Evolutionary conservation across 2,888 invertebrate species (phyloP), one percentile per base, ranked within the genome.

Genomic region (Pecten maximus): DNA sequence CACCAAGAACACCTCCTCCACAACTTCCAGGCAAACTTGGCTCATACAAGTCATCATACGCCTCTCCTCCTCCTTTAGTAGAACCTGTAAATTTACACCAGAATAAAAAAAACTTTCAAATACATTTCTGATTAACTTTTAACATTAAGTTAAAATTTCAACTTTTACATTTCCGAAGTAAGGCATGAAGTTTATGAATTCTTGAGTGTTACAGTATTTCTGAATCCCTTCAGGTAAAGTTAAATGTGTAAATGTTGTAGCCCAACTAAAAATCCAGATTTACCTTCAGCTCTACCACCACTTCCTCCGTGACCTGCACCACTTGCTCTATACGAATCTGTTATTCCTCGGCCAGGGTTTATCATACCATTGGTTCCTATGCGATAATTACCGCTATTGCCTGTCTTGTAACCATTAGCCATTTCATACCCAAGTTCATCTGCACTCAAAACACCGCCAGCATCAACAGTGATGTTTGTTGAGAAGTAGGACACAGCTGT

Each of bases 301-400:
- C 94, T 94, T 12, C 95, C 95, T 19, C 95, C 95, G 92, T 95
- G 94, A 1, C 95, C 95, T 8, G 94, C 95, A 19, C 95, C 95
- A 23, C 94, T 93, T 28, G 94, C 93, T 10, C 91, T 91, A 4
- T 35, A 88, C 39, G 92, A 88, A 10, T 92, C 91, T n/a, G 92
- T 89, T 12, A 89, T 86, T 19, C 95, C 95, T 15, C 91, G 90
- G 50, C 95, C 95, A 50, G 94, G 94, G 90, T 95, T 95, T 54
- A 95, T 94, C 28, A 92, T 87, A 15, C 94, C 94, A 88, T 94
- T 92, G 10, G 91, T 89, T 3, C 95, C 95, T 54, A 89, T 89
- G 1, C 92, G 87, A 0, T 88, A 39, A 60, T 39, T 50, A 16
- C 92, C 91, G 74, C n/a, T 40, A 2, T 39, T 54, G n/a, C 90